Base-by-base conservation (phyloP, 1,140 invertebrate species). In the Philotrypesis tridentata region DNA sequence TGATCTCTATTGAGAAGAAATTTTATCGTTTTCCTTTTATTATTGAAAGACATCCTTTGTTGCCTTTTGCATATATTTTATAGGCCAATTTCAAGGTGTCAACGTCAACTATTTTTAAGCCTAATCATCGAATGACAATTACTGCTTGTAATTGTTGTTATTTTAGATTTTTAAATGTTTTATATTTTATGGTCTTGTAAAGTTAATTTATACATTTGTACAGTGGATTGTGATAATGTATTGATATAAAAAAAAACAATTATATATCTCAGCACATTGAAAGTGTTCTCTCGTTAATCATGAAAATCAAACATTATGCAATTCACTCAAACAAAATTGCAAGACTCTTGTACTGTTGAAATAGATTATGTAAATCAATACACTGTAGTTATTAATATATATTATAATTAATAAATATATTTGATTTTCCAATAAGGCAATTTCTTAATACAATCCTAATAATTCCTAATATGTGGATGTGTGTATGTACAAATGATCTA, bases 321-420 rank as follows among this genome's bases (percentile, higher is more conserved):
- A 40, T 71, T 70, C 73, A 76, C 27, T 74, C 4, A 40, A 48
- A 6, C 21, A 68, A 65, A 68, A 74, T 75, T 12, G 37, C 60
- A 74, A 76, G 61, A 76, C 65, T 43, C 40, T 82, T 29, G 14
- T 76, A 82, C n/a, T 82, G 73, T 82, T 82, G 60, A 70, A 82
- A 77, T 82, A 77, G 23, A 76, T 81, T 76, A 81, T 80, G 31
- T 76, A 81, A 81, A 75, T 70, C 60, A 63, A 48, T 72, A 61
- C n/a, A 76, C 31, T 76, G 80, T 82, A 82, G 61, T 82, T 76
- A 77, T 78, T 72, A 78, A 71, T 82, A 31, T 80, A 80, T 76
- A 76, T 82, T 61, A 12, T 82, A 77, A 72, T 82, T 77, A 82
- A 82, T 84, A 84, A 83, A 87, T 85, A 84, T 84, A 87, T 87